Base-by-base conservation (phyloP, 2,888 invertebrate species). In the Odontocolon sp. region DNA sequence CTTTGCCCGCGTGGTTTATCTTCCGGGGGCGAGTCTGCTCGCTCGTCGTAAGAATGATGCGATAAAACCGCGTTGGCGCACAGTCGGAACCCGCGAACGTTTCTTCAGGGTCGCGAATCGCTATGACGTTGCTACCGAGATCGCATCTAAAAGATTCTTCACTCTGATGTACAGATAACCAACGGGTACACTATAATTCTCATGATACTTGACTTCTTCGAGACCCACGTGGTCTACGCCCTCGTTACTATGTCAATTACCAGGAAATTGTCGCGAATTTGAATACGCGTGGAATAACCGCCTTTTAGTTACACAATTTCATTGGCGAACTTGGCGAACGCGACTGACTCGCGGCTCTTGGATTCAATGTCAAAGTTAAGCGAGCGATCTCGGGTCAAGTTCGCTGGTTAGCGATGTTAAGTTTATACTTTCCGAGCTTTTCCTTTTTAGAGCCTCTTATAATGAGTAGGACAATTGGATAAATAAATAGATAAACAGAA, bases 351-450 rank as follows among this genome's bases (percentile, higher is more conserved):
- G 42, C 18, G 61, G 73, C 77, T 75, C 72, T 68, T 38, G 54
- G 52, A 77, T 77, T 80, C 84, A 84, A 85, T 82, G 85, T 81
- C 86, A 79, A 79, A 82, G 80, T 63, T 54, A 70, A 79, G 69
- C 79, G 61, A 67, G 38, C 42, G 31, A 26, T 77, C 67, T 18
- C 23, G 28, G 79, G 82, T 77, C 80, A 83, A 68, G 75, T 78
- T 77, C 77, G 70, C 54, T 31, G 28, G 45, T 14, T n/a, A 26
- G 14, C 54, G 18, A 52, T 31, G 16, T 16, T 33, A 18, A 23
- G 54, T 54, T n/a, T n/a, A n/a, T n/a, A n/a, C n/a, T 21, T 21
- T 47, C n/a, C 23, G 1, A n/a, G n/a, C n/a, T n/a, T n/a, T n/a
- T n/a, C n/a, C n/a, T n/a, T n/a, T n/a, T n/a, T n/a, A n/a, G n/a